Percentiles rank a stretch among this genome's conserved stretches.
Conservation (phyloP, 2,797 vertebrate species). For the Gymnoscopelus microlampas region DNA sequence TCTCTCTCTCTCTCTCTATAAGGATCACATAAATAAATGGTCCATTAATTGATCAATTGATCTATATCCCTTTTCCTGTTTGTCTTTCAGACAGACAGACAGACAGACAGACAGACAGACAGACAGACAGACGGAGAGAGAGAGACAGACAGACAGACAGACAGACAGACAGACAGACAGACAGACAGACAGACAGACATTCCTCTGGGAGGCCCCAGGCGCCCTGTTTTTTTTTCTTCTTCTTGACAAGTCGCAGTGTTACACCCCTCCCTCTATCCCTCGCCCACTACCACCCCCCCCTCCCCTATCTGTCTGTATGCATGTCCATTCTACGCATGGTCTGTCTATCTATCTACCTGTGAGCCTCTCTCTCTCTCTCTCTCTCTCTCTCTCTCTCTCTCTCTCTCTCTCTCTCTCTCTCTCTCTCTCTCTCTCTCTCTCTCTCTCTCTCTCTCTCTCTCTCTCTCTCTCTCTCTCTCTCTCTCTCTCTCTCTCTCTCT, state of each 20-base stretch:
- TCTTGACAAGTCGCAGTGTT: conserved; percentile 83
- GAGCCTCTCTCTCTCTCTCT: not conserved
- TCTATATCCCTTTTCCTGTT: too few species aligned
- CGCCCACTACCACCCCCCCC: conserved; percentile 72
- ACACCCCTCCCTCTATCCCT: conserved; percentile 75
- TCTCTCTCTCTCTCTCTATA: conserved; percentile 68
- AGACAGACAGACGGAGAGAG: too few species aligned
- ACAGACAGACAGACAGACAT: conserved; percentile 53
- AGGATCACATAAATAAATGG: too few species aligned
- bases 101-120: conserved; percentile 74
- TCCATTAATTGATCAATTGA: too few species aligned
- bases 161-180: too few species aligned
- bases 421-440: not conserved
- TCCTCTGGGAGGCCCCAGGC: conserved; percentile 86
- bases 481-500: not conserved
- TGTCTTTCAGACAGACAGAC: too few species aligned
- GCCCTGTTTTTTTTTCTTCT: conserved; percentile 70
- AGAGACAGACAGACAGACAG: too few species aligned
- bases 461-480: not conserved
- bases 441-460: not conserved
- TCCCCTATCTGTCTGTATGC: conserved; percentile 47
- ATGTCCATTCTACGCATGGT: not conserved
- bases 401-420: not conserved
- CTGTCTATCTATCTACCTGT: not conserved
- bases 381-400: not conserved